Evolutionary conservation across 64 coral and sea anemone genomes (phyloP).

Genomic region (Platygyra sinensis): DNA sequence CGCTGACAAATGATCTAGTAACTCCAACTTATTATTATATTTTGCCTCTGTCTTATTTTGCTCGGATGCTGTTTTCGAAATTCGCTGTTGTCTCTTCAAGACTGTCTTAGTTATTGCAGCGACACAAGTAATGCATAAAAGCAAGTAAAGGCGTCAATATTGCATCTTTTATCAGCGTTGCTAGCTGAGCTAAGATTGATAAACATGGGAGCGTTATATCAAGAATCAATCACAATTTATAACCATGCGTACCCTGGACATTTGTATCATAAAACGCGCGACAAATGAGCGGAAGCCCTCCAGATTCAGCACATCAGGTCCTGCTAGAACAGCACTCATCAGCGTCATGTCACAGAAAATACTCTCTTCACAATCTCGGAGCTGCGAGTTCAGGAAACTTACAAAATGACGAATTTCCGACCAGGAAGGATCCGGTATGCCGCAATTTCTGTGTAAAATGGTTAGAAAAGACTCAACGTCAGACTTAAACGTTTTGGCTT

Average conservation of each 20-base stretch:
- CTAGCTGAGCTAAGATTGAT: not conserved
- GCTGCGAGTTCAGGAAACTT: constrained; percentile 81
- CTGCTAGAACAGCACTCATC: not conserved
- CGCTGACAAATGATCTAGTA: no score
- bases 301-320: constrained; percentile 23
- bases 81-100: no score
- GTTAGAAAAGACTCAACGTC: not conserved
- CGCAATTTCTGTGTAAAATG: constrained; percentile 69
- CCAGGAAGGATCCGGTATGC: constrained; percentile 88
- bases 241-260: constrained; percentile 77
- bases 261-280: constrained; percentile 87
- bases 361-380: constrained; percentile 81
- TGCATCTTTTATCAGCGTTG: no score
- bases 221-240: not conserved
- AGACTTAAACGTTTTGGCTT: not conserved
- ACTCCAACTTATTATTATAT: no score
- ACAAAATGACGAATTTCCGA: constrained; percentile 87
- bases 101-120: no score
- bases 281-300: constrained; percentile 82
- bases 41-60: no score
- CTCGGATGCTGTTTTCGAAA: no score
- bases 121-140: no score
- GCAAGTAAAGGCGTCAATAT: no score
- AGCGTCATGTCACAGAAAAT: constrained; percentile 56
- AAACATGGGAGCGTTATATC: no score